These are phyloP conservation scores for Forbesichthys agassizii DNA, from an alignment of 2,113 vertebrate species.

Conservation along the genomic window DNA sequence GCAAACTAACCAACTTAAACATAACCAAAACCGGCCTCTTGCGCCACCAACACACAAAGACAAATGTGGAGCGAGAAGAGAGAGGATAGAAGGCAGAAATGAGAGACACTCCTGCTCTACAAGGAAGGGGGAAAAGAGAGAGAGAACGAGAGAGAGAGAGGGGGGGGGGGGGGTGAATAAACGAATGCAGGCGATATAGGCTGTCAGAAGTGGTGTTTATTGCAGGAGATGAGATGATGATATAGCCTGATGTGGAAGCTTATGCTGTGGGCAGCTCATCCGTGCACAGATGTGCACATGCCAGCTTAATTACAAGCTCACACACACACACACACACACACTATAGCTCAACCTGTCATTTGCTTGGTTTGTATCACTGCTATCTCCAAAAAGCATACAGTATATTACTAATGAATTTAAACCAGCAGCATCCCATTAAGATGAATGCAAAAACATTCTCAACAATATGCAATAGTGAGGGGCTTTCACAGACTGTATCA, in stretches of 20 bases:
- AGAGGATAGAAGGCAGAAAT: constrained; percentile 16
- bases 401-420: too few relatives aligned
- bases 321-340: not conserved
- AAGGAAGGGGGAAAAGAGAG: constrained; percentile 40
- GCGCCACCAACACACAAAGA: not conserved
- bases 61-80: not conserved
- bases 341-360: constrained; percentile 5
- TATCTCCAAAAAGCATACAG: too few relatives aligned
- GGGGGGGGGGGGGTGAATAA: constrained; percentile 40
- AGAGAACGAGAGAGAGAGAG: not conserved
- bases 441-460: too few relatives aligned
- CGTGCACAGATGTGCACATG: constrained; percentile 18
- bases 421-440: too few relatives aligned
- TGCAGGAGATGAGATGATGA: constrained; percentile 66
- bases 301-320: not conserved
- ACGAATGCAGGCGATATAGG: constrained; percentile 72
- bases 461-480: too few relatives aligned
- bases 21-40: not conserved
- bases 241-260: constrained; percentile 59
- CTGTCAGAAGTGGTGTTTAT: constrained; percentile 67
- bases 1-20: not conserved
- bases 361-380: not conserved
- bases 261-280: constrained; percentile 30
- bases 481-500: too few relatives aligned
- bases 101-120: constrained; percentile 55